Evolutionary conservation across 1,140 invertebrate species (phyloP).

Genomic region (Aphis craccivora): DNA sequence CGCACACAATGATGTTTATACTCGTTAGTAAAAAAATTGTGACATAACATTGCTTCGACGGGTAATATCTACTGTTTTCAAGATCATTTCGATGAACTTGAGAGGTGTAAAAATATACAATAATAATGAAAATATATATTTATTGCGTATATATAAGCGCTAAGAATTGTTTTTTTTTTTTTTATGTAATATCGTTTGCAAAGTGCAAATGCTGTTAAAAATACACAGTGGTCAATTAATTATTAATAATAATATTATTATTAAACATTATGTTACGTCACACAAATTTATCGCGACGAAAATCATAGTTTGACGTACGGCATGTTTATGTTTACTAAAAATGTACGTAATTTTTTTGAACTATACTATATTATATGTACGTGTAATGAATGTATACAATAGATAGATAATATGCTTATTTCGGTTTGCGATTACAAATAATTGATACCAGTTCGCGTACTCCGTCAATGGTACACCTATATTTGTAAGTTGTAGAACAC

Average conservation of each 20-base stretch:
- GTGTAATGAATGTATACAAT: background rate
- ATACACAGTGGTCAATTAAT: background rate
- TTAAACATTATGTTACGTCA: background rate
- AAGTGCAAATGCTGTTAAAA: background rate
- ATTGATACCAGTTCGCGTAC: background rate
- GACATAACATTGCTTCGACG: background rate
- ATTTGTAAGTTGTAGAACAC: background rate
- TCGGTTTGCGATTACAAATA: background rate
- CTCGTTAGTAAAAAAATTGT: background rate
- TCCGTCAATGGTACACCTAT: background rate
- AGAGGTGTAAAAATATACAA: background rate
- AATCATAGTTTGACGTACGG: background rate
- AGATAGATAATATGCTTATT: background rate
- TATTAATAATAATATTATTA: background rate
- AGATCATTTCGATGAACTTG: background rate
- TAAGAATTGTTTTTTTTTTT: background rate
- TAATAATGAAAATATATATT: background rate
- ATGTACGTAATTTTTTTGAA: background rate
- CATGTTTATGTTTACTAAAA: background rate
- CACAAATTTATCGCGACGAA: background rate
- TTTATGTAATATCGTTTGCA: background rate
- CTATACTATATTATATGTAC: background rate
- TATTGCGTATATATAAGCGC: background rate
- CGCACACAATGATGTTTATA: background rate
- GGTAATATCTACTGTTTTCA: background rate